Conservation (phyloP, 2,888 invertebrate genomes). For the Sturmia bella region DNA sequence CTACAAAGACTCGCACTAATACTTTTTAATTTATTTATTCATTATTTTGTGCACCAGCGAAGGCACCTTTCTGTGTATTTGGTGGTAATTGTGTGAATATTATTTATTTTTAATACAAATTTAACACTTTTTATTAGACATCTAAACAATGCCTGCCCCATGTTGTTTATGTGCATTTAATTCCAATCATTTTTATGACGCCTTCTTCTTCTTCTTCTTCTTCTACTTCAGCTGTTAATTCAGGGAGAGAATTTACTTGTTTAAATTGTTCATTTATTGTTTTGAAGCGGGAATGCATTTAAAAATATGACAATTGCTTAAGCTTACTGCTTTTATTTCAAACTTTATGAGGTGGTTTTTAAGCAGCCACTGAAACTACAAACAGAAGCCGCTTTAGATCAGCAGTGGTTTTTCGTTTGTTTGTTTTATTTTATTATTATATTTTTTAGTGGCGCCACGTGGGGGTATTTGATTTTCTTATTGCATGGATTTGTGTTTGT, state of each 20-base stretch:
- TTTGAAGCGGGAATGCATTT: slow-evolving; percentile 15
- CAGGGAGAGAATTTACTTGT: slow-evolving; percentile 21
- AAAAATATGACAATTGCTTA: slow-evolving; percentile 30
- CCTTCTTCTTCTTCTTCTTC: slow-evolving; percentile 35
- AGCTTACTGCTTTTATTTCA: slow-evolving; percentile 1
- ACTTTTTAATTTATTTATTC: too few relatives aligned
- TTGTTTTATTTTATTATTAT: slow-evolving; percentile 8
- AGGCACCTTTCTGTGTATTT: slow-evolving; percentile 11
- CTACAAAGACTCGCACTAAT: slow-evolving; percentile 10
- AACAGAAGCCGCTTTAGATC: slow-evolving; percentile 22
- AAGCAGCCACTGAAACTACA: background rate
- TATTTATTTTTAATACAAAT: slow-evolving; percentile 34
- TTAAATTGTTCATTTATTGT: slow-evolving; percentile 44
- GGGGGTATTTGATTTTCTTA: slow-evolving; percentile 27
- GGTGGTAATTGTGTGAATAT: slow-evolving; percentile 32
- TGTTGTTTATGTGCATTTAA: slow-evolving; percentile 31
- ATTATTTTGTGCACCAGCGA: background rate
- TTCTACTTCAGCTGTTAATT: too few relatives aligned
- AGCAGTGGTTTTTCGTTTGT: too few relatives aligned
- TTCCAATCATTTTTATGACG: slow-evolving; percentile 33
- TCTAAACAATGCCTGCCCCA: slow-evolving; percentile 20
- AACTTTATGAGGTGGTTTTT: slow-evolving; percentile 22
- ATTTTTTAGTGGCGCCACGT: slow-evolving; percentile 57
- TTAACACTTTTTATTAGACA: slow-evolving; percentile 45
- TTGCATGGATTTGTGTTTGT: background rate